These are phyloP conservation scores for Tribolium freemani DNA, from an alignment of 2,888 invertebrate species.

Conservation along the genomic window DNA sequence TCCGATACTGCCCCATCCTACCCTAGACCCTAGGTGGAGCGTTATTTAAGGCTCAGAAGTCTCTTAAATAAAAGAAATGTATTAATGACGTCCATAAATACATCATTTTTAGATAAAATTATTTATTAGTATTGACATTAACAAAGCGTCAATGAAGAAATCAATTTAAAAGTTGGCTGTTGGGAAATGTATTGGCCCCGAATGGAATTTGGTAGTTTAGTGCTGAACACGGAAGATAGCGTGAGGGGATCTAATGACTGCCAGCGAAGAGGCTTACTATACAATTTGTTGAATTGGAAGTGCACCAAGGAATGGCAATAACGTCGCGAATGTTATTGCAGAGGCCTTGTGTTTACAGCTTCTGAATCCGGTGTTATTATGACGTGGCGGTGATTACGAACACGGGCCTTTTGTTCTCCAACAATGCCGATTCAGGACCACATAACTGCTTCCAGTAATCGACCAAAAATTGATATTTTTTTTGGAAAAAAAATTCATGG, in stretches of 20 bases:
- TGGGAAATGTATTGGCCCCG: not conserved
- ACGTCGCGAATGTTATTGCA: constrained; percentile 29
- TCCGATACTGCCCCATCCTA: too few relatives aligned
- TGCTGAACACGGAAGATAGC: constrained; percentile 23
- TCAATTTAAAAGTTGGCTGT: too few relatives aligned
- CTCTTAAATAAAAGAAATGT: too few relatives aligned
- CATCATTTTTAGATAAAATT: too few relatives aligned
- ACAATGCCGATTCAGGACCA: not conserved
- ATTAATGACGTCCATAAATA: too few relatives aligned
- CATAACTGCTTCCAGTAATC: not conserved
- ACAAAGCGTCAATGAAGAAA: too few relatives aligned
- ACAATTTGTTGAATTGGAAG: constrained; percentile 29
- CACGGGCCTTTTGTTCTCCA: constrained; percentile 12
- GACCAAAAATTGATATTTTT: not conserved
- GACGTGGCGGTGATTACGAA: constrained; percentile 13
- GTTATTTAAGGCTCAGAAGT: too few relatives aligned
- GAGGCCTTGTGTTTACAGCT: constrained; percentile 26
- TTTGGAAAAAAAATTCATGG: too few relatives aligned
- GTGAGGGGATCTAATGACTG: constrained; percentile 28
- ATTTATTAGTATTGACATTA: too few relatives aligned
- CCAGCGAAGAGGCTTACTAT: constrained; percentile 27
- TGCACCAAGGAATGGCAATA: constrained; percentile 30
- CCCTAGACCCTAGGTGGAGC: too few relatives aligned
- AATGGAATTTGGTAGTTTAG: constrained; percentile 5
- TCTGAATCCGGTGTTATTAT: constrained; percentile 27